Base-by-base conservation (phyloP, 1,140 invertebrate genomes). In the Venustaconcha ellipsiformis region DNA sequence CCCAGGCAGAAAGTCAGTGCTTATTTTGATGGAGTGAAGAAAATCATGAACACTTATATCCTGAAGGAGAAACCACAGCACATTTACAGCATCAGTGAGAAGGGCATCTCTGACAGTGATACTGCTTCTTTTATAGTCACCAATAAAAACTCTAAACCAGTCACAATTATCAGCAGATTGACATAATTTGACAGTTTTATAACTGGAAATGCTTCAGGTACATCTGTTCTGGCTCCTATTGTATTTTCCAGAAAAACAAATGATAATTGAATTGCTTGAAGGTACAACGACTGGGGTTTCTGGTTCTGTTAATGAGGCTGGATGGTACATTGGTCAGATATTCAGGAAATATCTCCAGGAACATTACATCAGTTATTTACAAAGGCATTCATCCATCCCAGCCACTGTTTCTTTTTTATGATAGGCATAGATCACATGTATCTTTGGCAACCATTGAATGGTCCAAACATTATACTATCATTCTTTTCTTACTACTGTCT, bases 201-300 rank as follows among this genome's bases (percentile, higher is more conserved):
- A 0, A 5, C 37, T 37, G 37, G 37, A 37, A 37, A 37, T 37
- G 8, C 37, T 37, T 37, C 6, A 37, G 3, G 37, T 37, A 37
- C 37, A 37, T 37, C 1, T 4, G 6, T 90, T 65, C 87, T 87
- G 14, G 83, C 89, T 37, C 1, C 26, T 88, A 88, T 83, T 87
- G 89, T 30, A 58, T 90, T 91, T 90, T 71, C 87, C 87, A 74
- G 87, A 87, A 30, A 83, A 82, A 0, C 70, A 86, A 48, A 75
- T 86, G 67, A 88, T 88, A 67, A 75, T 78, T 30, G 83, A 84
- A 72, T 59, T 81, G n/a, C 18, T 77, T 18, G 62, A 72, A 8
- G 74, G 64, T 18, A 57, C 65, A 48, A n/a, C 68, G 23, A 67
- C 78, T 48, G 80, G 78, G 17, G 17, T 65, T 62, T 14, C n/a